A percentile compares a stretch with the other conserved stretches of the same genome.
Evolutionary conservation across 1,140 invertebrate species (phyloP).

Genomic region (Pomacea maculata): DNA sequence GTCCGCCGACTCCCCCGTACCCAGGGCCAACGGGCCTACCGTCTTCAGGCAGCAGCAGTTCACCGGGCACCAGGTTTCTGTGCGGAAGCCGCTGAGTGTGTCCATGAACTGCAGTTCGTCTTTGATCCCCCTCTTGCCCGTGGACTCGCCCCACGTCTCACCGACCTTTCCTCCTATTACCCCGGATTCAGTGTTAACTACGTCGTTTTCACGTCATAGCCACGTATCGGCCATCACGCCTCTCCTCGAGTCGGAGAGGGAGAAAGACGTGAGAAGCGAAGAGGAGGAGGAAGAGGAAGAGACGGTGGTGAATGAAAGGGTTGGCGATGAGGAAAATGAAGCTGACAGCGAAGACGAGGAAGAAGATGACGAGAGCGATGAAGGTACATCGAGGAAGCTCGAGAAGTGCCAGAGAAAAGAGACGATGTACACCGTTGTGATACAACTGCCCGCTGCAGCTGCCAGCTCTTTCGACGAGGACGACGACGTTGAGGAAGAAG

Average conservation of each 20-base stretch:
- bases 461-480: conserved; percentile 6
- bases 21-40: conserved; percentile 16
- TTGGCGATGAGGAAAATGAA: conserved; percentile 40
- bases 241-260: conserved; percentile 6
- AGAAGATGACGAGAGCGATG: conserved; percentile 19
- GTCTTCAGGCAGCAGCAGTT: not conserved
- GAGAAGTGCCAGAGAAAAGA: conserved; percentile 58
- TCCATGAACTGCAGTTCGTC: conserved; percentile 36
- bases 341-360: conserved; percentile 13
- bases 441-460: conserved; percentile 76
- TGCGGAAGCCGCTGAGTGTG: not conserved
- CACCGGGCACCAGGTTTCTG: too few relatives aligned
- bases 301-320: conserved; percentile 49
- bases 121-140: conserved; percentile 42
- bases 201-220: conserved; percentile 40
- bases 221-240: conserved; percentile 22
- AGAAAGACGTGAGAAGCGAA: not conserved
- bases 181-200: conserved; percentile 29
- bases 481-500: not conserved
- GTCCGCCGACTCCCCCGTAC: conserved; percentile 1
- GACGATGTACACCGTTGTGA: conserved; percentile 88
- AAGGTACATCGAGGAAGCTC: not conserved
- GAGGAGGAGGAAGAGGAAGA: conserved; percentile 8
- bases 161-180: conserved; percentile 25
- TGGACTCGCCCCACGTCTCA: conserved; percentile 32